These are phyloP conservation scores for Phaethornis superciliosus DNA, from an alignment of 2,113 vertebrate genomes.

Conservation along the genomic window DNA sequence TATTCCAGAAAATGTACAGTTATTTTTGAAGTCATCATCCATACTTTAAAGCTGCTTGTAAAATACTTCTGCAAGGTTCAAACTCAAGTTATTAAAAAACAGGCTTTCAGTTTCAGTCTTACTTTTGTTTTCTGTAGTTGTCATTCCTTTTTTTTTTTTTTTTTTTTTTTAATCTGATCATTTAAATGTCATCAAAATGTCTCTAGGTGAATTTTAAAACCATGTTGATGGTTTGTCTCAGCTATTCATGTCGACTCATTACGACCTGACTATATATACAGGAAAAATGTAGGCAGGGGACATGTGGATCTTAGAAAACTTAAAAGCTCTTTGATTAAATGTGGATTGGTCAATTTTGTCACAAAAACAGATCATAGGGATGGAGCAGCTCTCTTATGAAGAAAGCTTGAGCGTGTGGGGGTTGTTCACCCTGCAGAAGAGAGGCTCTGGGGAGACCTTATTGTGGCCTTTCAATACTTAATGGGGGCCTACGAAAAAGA, in stretches of 20 bases:
- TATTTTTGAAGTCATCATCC: not conserved
- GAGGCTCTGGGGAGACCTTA: too few species aligned
- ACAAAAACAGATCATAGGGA: too few species aligned
- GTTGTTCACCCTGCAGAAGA: too few species aligned
- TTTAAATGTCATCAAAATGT: not conserved
- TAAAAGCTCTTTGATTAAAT: not conserved
- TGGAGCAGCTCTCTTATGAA: too few species aligned
- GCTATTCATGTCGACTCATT: not conserved
- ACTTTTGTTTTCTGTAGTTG: not conserved
- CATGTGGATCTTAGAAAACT: not conserved
- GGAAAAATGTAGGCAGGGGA: not conserved
- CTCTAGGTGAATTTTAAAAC: not conserved
- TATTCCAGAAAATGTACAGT: not conserved
- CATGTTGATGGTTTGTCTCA: not conserved
- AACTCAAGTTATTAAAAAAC: not conserved
- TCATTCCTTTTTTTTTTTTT: not conserved
- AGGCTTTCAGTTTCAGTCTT: not conserved
- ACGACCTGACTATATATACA: not conserved
- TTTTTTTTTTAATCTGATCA: not conserved
- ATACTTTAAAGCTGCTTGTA: not conserved
- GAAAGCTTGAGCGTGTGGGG: too few species aligned
- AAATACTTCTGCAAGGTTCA: not conserved
- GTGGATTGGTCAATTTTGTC: not conserved
- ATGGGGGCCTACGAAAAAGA: too few species aligned
- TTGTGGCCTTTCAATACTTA: too few species aligned